These are phyloP conservation scores for Phalacrocorax carbo DNA, from an alignment of 2,113 vertebrate species.

Conservation along the genomic window DNA sequence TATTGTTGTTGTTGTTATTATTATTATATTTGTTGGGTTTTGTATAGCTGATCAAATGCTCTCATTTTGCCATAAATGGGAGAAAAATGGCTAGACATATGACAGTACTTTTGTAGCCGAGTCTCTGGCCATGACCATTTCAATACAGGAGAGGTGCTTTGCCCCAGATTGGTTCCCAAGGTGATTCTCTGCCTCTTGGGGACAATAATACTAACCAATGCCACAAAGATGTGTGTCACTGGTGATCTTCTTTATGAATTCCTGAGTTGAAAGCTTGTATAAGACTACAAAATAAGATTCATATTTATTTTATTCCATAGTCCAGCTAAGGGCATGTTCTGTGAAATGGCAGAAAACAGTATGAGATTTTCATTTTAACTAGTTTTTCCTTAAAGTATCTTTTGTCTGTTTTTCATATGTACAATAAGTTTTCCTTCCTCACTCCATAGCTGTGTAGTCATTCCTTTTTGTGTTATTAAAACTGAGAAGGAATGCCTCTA, in stretches of 20 bases:
- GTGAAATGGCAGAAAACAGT: not conserved
- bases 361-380: constrained; percentile 19
- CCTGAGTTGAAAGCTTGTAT: not conserved
- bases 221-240: not conserved
- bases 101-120: not conserved
- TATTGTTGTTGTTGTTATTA: not conserved
- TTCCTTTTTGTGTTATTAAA: constrained; percentile 66
- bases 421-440: not conserved
- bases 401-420: not conserved
- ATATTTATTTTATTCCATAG: constrained; percentile 5
- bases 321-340: not conserved
- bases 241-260: not conserved
- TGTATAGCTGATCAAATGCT: not conserved
- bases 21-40: not conserved
- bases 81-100: not conserved
- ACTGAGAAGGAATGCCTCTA: constrained; percentile 36
- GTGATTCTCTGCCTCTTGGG: not conserved
- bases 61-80: not conserved
- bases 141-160: not conserved
- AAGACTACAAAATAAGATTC: not conserved
- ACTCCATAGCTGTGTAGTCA: not conserved
- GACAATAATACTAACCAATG: not conserved
- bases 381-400: not conserved
- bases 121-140: not conserved
- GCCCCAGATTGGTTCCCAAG: not conserved